Conservation (phyloP, 2,113 vertebrate genomes). For the Rousettus leschenaultii region DNA sequence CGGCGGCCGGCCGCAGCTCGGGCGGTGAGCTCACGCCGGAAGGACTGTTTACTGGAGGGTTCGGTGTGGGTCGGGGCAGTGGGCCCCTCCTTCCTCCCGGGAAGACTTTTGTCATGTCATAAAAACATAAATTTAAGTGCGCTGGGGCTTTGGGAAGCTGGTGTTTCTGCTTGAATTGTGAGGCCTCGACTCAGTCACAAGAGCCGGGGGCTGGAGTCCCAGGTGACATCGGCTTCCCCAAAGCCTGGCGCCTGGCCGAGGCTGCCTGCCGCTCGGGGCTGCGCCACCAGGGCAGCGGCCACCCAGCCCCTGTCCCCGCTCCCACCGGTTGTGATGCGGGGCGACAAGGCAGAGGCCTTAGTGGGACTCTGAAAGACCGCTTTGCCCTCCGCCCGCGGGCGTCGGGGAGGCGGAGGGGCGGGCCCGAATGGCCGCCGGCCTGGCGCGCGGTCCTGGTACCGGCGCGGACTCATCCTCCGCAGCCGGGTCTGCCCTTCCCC, state of each 20-base stretch:
- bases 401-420: not conserved
- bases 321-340: fast-evolving
- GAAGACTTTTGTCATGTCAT: slow-evolving; percentile 19
- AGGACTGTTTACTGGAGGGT: slow-evolving; percentile 10
- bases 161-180: not conserved
- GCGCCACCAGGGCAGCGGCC: too few relatives aligned
- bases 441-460: too few relatives aligned
- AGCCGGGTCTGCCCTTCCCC: not conserved
- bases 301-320: fast-evolving
- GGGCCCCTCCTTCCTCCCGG: not conserved
- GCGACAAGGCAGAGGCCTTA: fast-evolving
- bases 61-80: slow-evolving; percentile 38
- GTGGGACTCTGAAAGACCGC: not conserved
- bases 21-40: not conserved
- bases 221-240: not conserved
- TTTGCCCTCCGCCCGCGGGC: not conserved
- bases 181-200: not conserved
- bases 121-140: slow-evolving; percentile 40
- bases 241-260: too few relatives aligned
- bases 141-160: not conserved
- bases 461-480: not conserved
- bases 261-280: not conserved
- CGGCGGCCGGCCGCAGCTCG: not conserved
- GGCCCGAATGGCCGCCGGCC: not conserved
- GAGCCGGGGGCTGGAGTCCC: not conserved